Percentiles rank a stretch among this genome's conserved stretches.
Evolutionary conservation across 2,797 vertebrate species (phyloP).

Genomic region (Aldrovandia affinis): DNA sequence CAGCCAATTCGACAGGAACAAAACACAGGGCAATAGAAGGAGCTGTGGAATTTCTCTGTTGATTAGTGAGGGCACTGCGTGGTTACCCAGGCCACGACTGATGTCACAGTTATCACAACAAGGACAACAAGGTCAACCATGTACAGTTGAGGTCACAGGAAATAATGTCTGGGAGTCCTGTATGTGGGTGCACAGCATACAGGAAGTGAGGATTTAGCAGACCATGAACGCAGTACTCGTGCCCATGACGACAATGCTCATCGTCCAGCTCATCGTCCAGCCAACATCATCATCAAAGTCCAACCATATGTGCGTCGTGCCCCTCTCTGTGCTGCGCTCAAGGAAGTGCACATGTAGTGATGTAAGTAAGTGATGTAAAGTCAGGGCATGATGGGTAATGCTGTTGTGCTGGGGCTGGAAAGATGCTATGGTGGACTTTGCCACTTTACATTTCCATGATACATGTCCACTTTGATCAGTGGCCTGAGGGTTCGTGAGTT

Average conservation of each 20-base stretch:
- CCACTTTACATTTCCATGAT: not conserved
- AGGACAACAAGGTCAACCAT: too few species aligned
- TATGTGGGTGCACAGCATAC: not conserved
- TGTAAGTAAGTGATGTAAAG: not conserved
- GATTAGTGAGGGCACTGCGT: not conserved
- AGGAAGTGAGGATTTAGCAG: not conserved
- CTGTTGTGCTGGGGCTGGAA: too few species aligned
- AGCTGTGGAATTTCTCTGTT: not conserved
- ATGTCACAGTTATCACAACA: not conserved
- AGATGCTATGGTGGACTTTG: not conserved
- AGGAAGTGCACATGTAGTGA: not conserved
- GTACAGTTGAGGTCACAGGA: not conserved
- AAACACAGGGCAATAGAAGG: not conserved
- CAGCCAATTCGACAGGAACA: not conserved
- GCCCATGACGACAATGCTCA: not conserved
- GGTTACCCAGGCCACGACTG: not conserved
- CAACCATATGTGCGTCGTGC: not conserved
- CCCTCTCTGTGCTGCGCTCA: not conserved
- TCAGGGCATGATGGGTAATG: not conserved
- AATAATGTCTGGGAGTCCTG: not conserved
- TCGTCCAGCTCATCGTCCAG: not conserved
- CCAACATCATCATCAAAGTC: not conserved
- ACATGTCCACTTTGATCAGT: constrained; percentile 66
- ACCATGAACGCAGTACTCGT: not conserved
- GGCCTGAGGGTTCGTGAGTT: constrained; percentile 64